phyloP scores from a whole-genome alignment of 2,888 invertebrate genomes.

The Smittia aterrima region DNA sequence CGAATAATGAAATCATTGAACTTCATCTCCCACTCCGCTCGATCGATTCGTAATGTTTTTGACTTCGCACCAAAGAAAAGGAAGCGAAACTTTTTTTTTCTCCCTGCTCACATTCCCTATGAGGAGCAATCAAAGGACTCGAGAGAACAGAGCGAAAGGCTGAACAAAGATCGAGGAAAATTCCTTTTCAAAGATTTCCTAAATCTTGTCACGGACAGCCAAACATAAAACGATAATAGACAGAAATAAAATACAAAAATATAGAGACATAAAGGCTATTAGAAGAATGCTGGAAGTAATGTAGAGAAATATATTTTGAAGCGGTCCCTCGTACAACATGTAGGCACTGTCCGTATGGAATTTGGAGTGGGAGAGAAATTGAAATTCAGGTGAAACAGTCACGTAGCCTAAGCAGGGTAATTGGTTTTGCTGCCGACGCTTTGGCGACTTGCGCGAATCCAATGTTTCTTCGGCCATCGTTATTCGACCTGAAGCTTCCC shows the following conservation, averaged over 20 bases:
- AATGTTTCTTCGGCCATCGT: slow-evolving; percentile 9
- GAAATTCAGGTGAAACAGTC: slow-evolving; percentile 42
- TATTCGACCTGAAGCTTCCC: not conserved
- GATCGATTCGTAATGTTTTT: not conserved
- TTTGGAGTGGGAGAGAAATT: slow-evolving; percentile 10
- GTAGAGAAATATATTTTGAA: slow-evolving; percentile 4
- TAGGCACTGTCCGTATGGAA: not conserved
- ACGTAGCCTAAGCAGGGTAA: slow-evolving; percentile 34
- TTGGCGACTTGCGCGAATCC: not conserved
- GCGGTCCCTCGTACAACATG: slow-evolving; percentile 20
- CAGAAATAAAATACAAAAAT: slow-evolving; percentile 39
- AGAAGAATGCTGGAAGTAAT: slow-evolving; percentile 39
- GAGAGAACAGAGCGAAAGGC: not conserved
- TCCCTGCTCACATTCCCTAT: not conserved
- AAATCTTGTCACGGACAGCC: slow-evolving; percentile 6
- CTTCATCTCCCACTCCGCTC: slow-evolving; percentile 17
- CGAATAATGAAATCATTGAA: slow-evolving; percentile 41
- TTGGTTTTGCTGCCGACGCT: slow-evolving; percentile 28
- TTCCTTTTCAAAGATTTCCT: too few relatives aligned
- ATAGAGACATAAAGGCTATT: slow-evolving; percentile 35
- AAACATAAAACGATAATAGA: slow-evolving; percentile 39
- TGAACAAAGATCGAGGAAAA: not conserved
- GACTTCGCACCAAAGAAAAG: not conserved
- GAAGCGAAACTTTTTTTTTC: slow-evolving; percentile 8
- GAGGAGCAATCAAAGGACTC: not conserved